phyloP scores from a whole-genome alignment of 2,888 invertebrate species.

The Galerucella nymphaeae region DNA sequence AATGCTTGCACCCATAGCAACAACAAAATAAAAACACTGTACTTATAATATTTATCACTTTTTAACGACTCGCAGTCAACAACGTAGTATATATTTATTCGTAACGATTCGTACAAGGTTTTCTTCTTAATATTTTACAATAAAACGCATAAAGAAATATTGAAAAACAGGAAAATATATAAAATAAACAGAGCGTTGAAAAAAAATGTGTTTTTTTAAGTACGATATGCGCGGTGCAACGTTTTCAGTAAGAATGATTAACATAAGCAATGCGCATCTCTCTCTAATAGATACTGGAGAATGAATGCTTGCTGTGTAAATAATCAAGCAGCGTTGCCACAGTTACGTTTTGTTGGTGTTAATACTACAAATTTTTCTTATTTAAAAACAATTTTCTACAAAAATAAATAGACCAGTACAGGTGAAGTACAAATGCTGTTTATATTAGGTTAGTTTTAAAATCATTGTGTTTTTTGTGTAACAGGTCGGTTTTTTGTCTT shows the following conservation, averaged over 20 bases:
- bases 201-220: not conserved
- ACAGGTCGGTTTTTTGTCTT: no score
- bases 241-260: not conserved
- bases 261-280: not conserved
- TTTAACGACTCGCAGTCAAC: no score
- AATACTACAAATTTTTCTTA: no score
- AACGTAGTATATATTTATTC: no score
- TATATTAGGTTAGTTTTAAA: no score
- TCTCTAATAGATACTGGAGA: not conserved
- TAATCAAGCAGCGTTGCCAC: not conserved
- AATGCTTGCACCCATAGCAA: constrained; percentile 11
- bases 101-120: no score
- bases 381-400: no score
- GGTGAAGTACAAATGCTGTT: no score
- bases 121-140: not conserved
- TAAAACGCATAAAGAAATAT: not conserved
- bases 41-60: not conserved
- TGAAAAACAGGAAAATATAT: not conserved
- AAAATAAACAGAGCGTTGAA: not conserved
- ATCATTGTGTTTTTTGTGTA: no score
- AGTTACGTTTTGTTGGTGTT: not conserved
- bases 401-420: no score
- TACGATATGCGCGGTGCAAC: not conserved
- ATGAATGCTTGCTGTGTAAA: not conserved
- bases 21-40: constrained; percentile 7